Base-by-base conservation (phyloP, 2,113 vertebrate genomes). In the Ploceus nigricollis region DNA sequence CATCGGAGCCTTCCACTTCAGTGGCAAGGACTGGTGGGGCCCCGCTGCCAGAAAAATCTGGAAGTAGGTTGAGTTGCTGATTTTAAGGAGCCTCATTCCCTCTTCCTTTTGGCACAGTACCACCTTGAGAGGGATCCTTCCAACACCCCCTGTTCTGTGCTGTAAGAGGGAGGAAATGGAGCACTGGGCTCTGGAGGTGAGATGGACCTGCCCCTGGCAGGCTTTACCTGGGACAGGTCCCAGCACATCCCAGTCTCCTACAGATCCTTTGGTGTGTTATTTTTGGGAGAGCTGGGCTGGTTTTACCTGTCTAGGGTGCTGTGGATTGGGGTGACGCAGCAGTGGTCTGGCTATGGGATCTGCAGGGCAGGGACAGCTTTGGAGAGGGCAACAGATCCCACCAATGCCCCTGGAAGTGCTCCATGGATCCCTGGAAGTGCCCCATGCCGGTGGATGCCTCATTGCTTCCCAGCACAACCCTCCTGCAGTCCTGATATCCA, bases 311-410 rank as follows among this genome's bases (percentile, higher is more conserved):
- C 31, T 13, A 24, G 40, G 28, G 10, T 11, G 31, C 30, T 48
- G 13, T 19, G 44, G 35, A 27, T 8, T 9, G 27, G 5, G n/a
- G 16, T 76, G 78, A 12, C 24, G 22, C 1, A 0, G 15, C 0
- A 0, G 19, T 21, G 19, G 16, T 14, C n/a, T 30, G 9, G 48
- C 14, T 57, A 37, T 65, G 44, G 23, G 69, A 35, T 17, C 63
- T 56, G 48, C 56, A 61, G 63, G 56, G 25, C 30, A 44, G 42
- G 44, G 31, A 19, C 12, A 33, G 44, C 58, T 57, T 31, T 3
- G 2, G 37, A 44, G 15, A 23, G 18, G 27, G 70, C 53, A 12
- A 27, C 1, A 1, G 8, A 44, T 56, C 13, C 13, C 25, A 33
- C 11, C 19, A 2, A 7, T 9, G 24, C 24, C 7, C 40, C 40